Evolutionary conservation across 64 coral and sea anemone genomes (phyloP), one percentile per base, ranked within the genome.

Genomic region (Hydrozoanthus tunicans): DNA sequence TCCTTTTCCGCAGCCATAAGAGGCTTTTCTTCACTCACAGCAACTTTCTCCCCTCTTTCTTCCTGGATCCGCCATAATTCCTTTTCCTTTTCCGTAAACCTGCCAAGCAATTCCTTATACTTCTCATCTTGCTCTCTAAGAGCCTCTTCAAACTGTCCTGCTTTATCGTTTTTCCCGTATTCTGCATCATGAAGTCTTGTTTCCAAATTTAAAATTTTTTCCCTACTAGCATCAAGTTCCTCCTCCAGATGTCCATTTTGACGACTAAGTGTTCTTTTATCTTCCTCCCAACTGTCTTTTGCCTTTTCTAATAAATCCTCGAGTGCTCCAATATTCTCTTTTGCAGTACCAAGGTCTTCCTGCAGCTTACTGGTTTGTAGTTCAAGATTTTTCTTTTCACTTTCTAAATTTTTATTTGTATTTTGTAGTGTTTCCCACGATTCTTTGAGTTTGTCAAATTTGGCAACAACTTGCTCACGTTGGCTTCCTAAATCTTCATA

Each of bases 321-420:
- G 6, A 91, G 53, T 7, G 86, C 3, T 12, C 3, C 26, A 80
- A 59, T 81, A 58, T 78, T 88, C 76, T 57, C 64, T 1, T 82
- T 53, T 68, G 56, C 89, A 85, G 69, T 65, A 58, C 57, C 56
- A 57, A 88, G 57, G 53, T 73, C 67, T 51, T 88, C 69, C 56
- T 88, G 20, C 23, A 88, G 43, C 51, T 88, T 59, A 13, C 24
- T 61, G 9, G 26, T 20, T 74, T 88, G 69, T 51, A 75, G 9
- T 61, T 51, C 67, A 88, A 74, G 69, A 14, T 75, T 57, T 59
- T 88, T 70, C 74, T 88, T 88, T n/a, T 75, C 84, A 88, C 24
- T 60, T 88, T 75, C 66, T 25, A 88, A 60, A 14, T 60, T 88
- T 75, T 88, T 70, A 43, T 88, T 88, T 6, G 53, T 74, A 5